Base-by-base conservation (phyloP, 2,113 vertebrate species). In the Ariopsis seemanni region DNA sequence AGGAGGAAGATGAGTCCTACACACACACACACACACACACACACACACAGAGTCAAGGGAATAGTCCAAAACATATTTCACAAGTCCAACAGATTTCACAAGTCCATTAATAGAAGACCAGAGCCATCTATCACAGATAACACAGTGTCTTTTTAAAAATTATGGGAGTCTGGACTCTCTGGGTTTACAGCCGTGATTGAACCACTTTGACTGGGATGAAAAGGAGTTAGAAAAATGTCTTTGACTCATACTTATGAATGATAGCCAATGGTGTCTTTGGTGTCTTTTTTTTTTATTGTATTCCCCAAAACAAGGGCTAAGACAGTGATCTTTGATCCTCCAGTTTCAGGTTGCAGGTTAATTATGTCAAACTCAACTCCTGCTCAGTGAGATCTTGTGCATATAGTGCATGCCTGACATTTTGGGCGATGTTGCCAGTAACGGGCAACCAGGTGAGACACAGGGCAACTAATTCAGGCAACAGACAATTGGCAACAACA, bases 51-150 rank as follows among this genome's bases (percentile, higher is more conserved):
- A 83, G 30, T 69, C 65, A 27, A 55, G 82, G n/a, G 50, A 84
- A 69, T 84, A 71, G 82, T 84, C 63, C 79, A 82, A 82, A 62
- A 82, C 79, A 82, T 82, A 82, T 82, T 82, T 82, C 79, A 82
- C 79, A 82, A 82, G 79, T 82, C 79, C 22, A 82, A 82, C 79
- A 62, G 57, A 82, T 82, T 62, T 62, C 34, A 82, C 79, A 82
- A 82, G 79, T 82, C 57, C 79, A 82, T 82, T 82, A 82, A 82
- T 82, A 82, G 79, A 62, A 62, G 79, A 62, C 62, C 57, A 11
- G 79, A 62, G 79, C 30, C 79, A 62, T 82, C 20, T 82, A 82
- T 62, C 79, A 82, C 79, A 48, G 27, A 62, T 82, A 82, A 62
- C 72, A 82, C 55, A 11, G 4, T 53, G 1, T 80, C 17, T 80